A percentile compares a stretch with the other conserved stretches of the same genome.
Conservation (phyloP, 2,113 vertebrate species). For the Carassius auratus region DNA sequence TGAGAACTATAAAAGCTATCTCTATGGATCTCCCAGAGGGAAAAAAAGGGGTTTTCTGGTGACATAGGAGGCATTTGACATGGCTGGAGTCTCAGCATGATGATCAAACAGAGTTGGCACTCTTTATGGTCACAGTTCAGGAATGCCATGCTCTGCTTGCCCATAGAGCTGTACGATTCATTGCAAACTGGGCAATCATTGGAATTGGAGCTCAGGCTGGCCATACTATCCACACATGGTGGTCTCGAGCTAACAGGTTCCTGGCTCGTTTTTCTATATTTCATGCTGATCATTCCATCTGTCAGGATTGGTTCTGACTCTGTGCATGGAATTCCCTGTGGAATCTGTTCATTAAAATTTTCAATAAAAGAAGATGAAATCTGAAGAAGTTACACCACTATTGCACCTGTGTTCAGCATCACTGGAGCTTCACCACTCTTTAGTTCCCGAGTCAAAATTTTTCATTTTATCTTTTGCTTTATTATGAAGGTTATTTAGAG, state of each 20-base stretch:
- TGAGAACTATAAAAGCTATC: background rate
- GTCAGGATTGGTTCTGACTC: constrained; percentile 37
- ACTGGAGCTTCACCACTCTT: background rate
- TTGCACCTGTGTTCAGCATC: background rate
- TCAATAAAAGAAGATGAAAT: constrained; percentile 32
- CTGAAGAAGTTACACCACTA: background rate
- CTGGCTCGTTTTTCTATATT: constrained; percentile 5
- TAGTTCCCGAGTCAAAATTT: background rate
- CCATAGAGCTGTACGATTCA: constrained; percentile 59
- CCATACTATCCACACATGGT: constrained; percentile 31
- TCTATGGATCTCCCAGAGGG: constrained; percentile 79
- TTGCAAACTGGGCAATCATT: constrained; percentile 83
- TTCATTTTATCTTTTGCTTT: background rate
- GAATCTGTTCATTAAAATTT: constrained; percentile 49
- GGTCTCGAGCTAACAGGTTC: constrained; percentile 9
- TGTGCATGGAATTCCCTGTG: constrained; percentile 32
- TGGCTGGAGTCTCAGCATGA: constrained; percentile 75
- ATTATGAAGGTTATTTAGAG: background rate
- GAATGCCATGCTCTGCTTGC: constrained; percentile 56
- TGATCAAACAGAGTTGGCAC: constrained; percentile 71
- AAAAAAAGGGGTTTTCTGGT: constrained; percentile 79
- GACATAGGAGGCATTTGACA: constrained; percentile 80
- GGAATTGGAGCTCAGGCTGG: background rate
- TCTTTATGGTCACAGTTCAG: constrained; percentile 82
- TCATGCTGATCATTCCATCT: constrained; percentile 52